Conservation (phyloP, 2,797 vertebrate species). For the Nannoperca obscura region DNA sequence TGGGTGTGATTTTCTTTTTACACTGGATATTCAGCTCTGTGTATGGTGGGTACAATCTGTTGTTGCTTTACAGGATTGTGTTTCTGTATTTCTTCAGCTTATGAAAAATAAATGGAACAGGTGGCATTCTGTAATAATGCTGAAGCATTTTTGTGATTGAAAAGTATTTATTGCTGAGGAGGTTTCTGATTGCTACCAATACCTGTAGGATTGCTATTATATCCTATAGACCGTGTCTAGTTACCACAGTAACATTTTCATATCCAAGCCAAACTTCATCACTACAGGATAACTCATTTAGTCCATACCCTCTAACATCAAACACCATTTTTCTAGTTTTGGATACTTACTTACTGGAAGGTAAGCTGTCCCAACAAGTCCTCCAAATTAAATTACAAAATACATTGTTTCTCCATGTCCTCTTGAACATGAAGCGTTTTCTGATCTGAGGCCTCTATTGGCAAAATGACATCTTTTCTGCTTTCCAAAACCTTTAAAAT, state of each 20-base stretch:
- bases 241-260: background rate
- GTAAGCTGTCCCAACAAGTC: too few relatives aligned
- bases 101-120: background rate
- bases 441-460: background rate
- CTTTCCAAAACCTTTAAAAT: too few relatives aligned
- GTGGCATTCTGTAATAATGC: background rate
- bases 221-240: background rate
- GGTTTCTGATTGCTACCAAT: background rate
- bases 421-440: background rate
- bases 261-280: too few relatives aligned
- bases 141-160: background rate
- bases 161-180: background rate
- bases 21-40: background rate
- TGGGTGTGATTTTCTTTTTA: background rate
- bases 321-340: background rate
- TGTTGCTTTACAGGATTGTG: background rate
- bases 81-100: background rate
- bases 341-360: too few relatives aligned
- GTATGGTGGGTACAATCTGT: background rate
- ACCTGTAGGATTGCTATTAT: background rate
- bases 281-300: too few relatives aligned
- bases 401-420: too few relatives aligned
- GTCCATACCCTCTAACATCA: background rate
- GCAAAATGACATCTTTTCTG: too few relatives aligned
- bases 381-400: too few relatives aligned